Evolutionary conservation across 2,797 vertebrate genomes (phyloP).

Genomic region (Peromyscus melanophrys): DNA sequence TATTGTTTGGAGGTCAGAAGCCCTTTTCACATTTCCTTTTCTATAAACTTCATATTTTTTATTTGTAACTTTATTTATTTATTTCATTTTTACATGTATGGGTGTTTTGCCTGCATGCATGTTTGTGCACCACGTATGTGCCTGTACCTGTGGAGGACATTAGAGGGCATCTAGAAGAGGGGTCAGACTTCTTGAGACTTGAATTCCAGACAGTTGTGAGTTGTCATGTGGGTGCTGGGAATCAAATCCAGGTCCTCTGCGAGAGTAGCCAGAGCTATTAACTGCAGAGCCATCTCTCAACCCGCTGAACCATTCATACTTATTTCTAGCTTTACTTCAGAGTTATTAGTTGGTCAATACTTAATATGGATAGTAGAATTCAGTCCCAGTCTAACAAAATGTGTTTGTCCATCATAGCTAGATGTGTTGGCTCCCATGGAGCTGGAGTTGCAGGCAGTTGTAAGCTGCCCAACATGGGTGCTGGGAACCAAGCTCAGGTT

Average conservation of each 20-base stretch:
- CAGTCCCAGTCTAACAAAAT: not conserved
- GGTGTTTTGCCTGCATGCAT: not conserved
- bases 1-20: not conserved
- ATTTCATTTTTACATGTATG: not conserved
- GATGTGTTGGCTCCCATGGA: not conserved
- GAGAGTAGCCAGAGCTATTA: not conserved
- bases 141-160: not conserved
- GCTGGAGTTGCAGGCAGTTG: not conserved
- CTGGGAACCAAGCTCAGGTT: not conserved
- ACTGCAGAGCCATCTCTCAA: not conserved
- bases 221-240: not conserved
- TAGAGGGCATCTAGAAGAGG: not conserved
- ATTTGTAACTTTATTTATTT: not conserved
- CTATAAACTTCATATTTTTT: not conserved
- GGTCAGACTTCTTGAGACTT: not conserved
- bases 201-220: not conserved
- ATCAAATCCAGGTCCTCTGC: not conserved
- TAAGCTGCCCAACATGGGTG: not conserved
- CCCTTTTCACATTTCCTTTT: constrained; percentile 22
- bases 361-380: not conserved
- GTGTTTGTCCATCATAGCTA: not conserved
- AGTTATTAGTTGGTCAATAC: not conserved
- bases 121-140: not conserved
- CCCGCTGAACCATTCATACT: not conserved
- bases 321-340: not conserved